Evolutionary conservation across 2,113 vertebrate genomes (phyloP).

Genomic region (Hippocampus mohnikei): DNA sequence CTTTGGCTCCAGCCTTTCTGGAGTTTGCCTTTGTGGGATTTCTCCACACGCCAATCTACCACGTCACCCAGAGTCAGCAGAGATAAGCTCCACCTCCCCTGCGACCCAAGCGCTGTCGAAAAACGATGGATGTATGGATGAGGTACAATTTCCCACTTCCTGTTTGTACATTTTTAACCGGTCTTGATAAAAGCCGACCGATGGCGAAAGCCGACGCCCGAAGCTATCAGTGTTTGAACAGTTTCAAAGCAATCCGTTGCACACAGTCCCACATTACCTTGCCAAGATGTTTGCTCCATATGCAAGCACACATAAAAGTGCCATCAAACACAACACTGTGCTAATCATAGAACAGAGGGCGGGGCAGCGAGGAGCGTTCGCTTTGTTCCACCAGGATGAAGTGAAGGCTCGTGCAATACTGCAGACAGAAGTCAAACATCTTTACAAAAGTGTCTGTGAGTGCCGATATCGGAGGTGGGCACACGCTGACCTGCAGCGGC

Average conservation of each 20-base stretch:
- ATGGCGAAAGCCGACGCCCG: not conserved
- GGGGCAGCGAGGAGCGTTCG: slow-evolving; percentile 31
- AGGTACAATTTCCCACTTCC: not conserved
- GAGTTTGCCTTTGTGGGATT: not conserved
- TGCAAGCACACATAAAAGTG: slow-evolving; percentile 42
- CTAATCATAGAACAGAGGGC: slow-evolving; percentile 66
- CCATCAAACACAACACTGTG: slow-evolving; percentile 32
- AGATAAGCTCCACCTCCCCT: not conserved
- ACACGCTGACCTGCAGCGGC: slow-evolving; percentile 36
- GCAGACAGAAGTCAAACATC: slow-evolving; percentile 50
- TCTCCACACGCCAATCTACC: not conserved
- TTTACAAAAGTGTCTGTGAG: slow-evolving; percentile 28
- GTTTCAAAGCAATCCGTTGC: not conserved
- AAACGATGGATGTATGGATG: not conserved
- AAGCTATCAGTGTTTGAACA: not conserved
- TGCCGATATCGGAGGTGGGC: slow-evolving; percentile 13
- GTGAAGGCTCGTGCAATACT: slow-evolving; percentile 24
- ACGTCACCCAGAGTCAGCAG: not conserved
- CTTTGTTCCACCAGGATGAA: slow-evolving; percentile 55
- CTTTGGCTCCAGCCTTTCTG: not conserved
- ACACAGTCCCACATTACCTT: slow-evolving; percentile 12
- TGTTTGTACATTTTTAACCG: too few relatives aligned
- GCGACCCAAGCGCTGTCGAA: not conserved
- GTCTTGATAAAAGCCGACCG: not conserved
- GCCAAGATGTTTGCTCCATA: slow-evolving; percentile 37